Evolutionary conservation across 1,140 invertebrate species (phyloP).

Genomic region (Samia ricini): DNA sequence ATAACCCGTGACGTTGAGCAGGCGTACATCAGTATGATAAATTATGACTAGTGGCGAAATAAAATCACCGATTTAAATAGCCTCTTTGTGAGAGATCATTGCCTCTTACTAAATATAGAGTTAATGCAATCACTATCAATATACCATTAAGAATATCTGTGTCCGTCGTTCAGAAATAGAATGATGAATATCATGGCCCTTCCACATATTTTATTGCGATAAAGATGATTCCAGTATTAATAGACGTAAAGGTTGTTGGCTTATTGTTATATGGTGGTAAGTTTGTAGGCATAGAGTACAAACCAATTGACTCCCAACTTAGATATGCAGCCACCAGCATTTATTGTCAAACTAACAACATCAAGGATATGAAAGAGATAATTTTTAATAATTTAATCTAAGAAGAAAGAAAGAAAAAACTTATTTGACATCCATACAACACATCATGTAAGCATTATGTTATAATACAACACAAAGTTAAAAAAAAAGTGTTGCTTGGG

Average conservation of each 20-base stretch:
- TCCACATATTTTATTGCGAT: not conserved
- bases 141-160: not conserved
- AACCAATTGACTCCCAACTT: too few species aligned
- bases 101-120: not conserved
- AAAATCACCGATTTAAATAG: constrained; percentile 7
- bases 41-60: constrained; percentile 1
- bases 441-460: too few species aligned
- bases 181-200: not conserved
- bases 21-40: constrained; percentile 14
- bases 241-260: not conserved
- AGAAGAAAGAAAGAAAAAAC: too few species aligned
- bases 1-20: constrained; percentile 1
- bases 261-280: too few species aligned
- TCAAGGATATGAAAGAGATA: too few species aligned
- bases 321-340: too few species aligned
- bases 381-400: too few species aligned
- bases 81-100: not conserved
- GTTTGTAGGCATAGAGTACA: too few species aligned
- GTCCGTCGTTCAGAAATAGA: not conserved
- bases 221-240: not conserved
- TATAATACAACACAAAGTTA: too few species aligned
- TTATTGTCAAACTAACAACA: too few species aligned
- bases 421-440: too few species aligned
- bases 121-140: not conserved
- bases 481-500: too few species aligned